Base-by-base conservation (phyloP, 1,140 invertebrate species). In the Anadara kagoshimensis region DNA sequence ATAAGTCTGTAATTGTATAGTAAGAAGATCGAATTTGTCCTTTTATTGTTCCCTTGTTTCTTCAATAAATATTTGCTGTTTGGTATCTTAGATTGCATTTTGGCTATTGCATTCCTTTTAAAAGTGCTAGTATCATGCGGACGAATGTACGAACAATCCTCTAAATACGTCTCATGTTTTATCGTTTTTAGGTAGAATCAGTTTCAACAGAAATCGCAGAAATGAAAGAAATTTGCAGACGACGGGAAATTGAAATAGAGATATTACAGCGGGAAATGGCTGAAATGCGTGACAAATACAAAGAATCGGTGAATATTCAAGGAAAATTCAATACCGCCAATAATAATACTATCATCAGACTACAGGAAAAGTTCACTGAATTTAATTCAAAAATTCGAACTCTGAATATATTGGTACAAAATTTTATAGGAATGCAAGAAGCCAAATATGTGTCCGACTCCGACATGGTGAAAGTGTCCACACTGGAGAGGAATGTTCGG, bases 311-410 rank as follows among this genome's bases (percentile, higher is more conserved):
- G 10, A 43, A 36, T 5, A 57, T 75, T 5, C 73, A 75, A 49
- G 63, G 67, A 29, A 65, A 63, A 54, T 75, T 75, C 43, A 75
- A 75, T 56, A 68, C 73, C 14, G 73, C 73, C 14, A 75, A 75
- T 41, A 75, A 69, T 36, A 75, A 61, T 22, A 70, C 67, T 5
- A 43, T 75, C 14, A 16, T 75, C 8, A 70, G 67, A 70, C 53
- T 75, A 8, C 70, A 45, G 29, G 73, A 75, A 26, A 61, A 68
- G 16, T 75, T 75, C 36, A 41, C 62, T 14, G 26, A 45, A 11
- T 69, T 75, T 26, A 75, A 75, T 49, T 57, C n/a, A 45, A 75
- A 70, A 41, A 56, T 75, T 22, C 51, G 24, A 26, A 22, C 44
- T 1, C 22, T 75, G 5, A 75, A 75, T 41, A 0, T 36, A 8